Evolutionary conservation across 2,113 vertebrate species (phyloP), one percentile per base, ranked within the genome.

Genomic region (Serilophus lunatus): DNA sequence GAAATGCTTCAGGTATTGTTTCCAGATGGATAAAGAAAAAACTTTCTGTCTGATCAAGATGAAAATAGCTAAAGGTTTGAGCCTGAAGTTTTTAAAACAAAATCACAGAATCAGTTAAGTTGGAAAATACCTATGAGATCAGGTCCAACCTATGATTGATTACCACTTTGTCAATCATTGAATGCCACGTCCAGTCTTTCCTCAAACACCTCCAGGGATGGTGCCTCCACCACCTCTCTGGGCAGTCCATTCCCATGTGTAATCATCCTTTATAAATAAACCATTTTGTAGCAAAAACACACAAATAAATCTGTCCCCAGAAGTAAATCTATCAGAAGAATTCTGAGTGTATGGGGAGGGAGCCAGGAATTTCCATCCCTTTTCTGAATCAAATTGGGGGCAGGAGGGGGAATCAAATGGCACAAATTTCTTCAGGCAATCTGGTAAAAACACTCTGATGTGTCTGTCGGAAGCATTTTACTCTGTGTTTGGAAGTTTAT

Each of bases 401-500:
- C 85, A 66, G 42, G 59, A 17, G 49, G 47, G 36, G 42, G 40
- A 35, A 90, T 92, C 25, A 96, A 95, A 92, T 6, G 0, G 56
- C 10, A 5, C 38, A 44, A 45, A 90, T 90, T 95, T 86, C 95
- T 94, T 76, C 90, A 95, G 94, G 76, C 88, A 86, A 93, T 84
- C 60, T 90, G 82, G 76, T 59, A 94, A 60, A 92, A 94, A 95
- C 85, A 61, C 51, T 92, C 66, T 68, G 79, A 75, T 92, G 85
- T 90, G 88, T 93, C 82, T 93, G 82, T 83, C 18, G 2, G 88
- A 92, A 93, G 85, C 53, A 25, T 92, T 96, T 93, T 59, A 40
- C 92, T 77, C 90, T 81, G 82, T 80, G 79, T 86, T 95, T 94
- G 94, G 93, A 95, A 77, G 87, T 91, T 96, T 96, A 97, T 96